Conservation (phyloP, 2,113 vertebrate species). For the Sorex fumeus region DNA sequence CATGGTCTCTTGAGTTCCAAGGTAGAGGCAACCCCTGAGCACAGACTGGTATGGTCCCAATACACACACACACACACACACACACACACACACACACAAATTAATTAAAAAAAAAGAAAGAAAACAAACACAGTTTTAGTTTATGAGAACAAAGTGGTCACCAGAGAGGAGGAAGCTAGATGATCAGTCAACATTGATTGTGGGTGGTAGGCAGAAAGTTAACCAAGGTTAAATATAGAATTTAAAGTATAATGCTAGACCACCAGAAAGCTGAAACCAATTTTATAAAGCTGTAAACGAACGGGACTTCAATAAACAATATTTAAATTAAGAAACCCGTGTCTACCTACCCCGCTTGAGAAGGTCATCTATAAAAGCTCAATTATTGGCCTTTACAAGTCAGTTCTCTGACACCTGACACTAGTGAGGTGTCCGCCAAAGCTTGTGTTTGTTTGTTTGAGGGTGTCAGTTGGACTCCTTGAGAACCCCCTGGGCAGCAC, state of each 20-base stretch:
- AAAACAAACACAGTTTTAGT: neutral
- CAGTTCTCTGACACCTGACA: rapidly evolving
- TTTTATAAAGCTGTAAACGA: neutral
- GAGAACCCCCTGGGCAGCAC: neutral
- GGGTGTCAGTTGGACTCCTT: rapidly evolving
- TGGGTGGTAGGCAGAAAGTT: neutral
- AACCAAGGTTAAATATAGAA: neutral
- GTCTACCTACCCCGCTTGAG: too few relatives aligned
- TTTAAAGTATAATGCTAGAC: neutral
- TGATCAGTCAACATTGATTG: neutral
- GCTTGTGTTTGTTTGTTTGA: rapidly evolving
- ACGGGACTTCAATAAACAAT: neutral
- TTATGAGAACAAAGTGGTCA: neutral
- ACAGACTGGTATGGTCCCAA: too few relatives aligned
- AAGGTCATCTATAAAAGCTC: neutral
- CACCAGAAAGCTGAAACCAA: neutral
- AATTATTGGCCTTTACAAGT: neutral
- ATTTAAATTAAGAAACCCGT: neutral
- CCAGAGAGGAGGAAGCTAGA: neutral
- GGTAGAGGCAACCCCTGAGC: too few relatives aligned
- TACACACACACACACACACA: neutral
- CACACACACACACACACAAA: neutral
- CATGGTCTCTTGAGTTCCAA: too few relatives aligned
- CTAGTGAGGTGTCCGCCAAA: neutral
- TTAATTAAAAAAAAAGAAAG: neutral